Percentiles rank a stretch among this genome's conserved stretches.
Evolutionary conservation across 2,888 invertebrate genomes (phyloP).

Genomic region (Empis livida): DNA sequence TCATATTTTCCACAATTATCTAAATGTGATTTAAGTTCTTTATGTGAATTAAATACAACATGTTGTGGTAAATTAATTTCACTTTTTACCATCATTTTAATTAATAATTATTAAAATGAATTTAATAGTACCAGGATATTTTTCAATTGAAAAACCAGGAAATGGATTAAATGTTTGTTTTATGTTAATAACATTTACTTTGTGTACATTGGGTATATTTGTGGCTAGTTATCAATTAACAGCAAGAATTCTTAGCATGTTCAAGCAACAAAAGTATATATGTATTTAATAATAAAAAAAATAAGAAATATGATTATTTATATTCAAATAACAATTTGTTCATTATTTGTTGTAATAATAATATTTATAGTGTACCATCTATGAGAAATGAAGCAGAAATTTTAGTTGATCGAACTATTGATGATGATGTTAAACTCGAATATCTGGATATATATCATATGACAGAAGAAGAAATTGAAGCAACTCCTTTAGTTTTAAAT

Average conservation of each 20-base stretch:
- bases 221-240: too few species aligned
- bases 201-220: too few species aligned
- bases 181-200: too few species aligned
- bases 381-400: conserved; percentile 19
- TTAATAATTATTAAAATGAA: too few species aligned
- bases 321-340: not conserved
- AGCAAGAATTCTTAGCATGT: too few species aligned
- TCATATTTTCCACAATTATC: not conserved
- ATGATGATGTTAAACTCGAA: conserved; percentile 44
- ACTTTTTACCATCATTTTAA: too few species aligned
- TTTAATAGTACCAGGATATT: too few species aligned
- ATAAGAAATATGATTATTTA: not conserved
- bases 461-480: conserved; percentile 26
- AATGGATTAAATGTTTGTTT: too few species aligned
- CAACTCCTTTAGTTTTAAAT: conserved; percentile 45
- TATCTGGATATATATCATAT: conserved; percentile 37
- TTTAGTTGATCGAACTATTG: conserved; percentile 15
- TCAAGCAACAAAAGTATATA: not conserved
- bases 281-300: not conserved
- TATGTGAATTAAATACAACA: not conserved
- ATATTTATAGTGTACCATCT: conserved; percentile 16
- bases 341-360: not conserved
- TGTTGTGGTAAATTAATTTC: conserved; percentile 34
- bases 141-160: too few species aligned
- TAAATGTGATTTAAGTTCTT: too few species aligned